Evolutionary conservation across 2,797 vertebrate genomes (phyloP), one percentile per base, ranked within the genome.

Genomic region (Sarcoramphus papa): DNA sequence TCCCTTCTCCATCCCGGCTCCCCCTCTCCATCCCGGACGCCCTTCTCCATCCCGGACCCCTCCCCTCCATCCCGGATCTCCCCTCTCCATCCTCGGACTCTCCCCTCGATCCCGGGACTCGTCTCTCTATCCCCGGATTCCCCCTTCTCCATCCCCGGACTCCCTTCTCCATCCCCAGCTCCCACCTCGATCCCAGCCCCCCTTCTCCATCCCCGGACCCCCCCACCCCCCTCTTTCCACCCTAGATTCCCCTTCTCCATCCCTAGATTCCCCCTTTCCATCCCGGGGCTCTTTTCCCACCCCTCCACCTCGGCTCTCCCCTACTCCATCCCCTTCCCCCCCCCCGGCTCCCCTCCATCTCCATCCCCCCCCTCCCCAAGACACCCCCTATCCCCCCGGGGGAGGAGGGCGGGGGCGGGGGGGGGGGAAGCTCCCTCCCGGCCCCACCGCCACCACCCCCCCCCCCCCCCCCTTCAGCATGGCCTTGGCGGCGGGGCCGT

Each of bases 401-500:
- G 37, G 60, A 37, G 35, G 35, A 37, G 35, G 35, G 35, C 35
- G 35, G 35, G 35, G 35, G 35, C n/a, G 51, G 23, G 50, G 27
- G 48, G 40, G 35, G 33, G 40, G 11, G 35, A 37, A 37, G 35
- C 35, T 37, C 35, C 35, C 35, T 37, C 35, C 35, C 35, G 35
- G 35, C 35, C 35, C 35, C 35, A 37, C 35, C 35, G 35, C 35
- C 35, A 37, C n/a, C n/a, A n/a, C n/a, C n/a, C n/a, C 50, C 23
- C 53, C 22, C 40, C 17, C 17, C 43, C 14, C 10, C 28, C 8
- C 16, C 15, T 31, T 22, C 20, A 8, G 5, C 7, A 99, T 99
- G 97, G 99, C 99, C 98, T 98, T 99, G 98, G 98, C 99, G 98
- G 99, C 99, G 97, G 99, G 98, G 97, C 99, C 99, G 97, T 98